These are phyloP conservation scores for Asobara japonica DNA, from an alignment of 1,140 invertebrate species.

Conservation along the genomic window DNA sequence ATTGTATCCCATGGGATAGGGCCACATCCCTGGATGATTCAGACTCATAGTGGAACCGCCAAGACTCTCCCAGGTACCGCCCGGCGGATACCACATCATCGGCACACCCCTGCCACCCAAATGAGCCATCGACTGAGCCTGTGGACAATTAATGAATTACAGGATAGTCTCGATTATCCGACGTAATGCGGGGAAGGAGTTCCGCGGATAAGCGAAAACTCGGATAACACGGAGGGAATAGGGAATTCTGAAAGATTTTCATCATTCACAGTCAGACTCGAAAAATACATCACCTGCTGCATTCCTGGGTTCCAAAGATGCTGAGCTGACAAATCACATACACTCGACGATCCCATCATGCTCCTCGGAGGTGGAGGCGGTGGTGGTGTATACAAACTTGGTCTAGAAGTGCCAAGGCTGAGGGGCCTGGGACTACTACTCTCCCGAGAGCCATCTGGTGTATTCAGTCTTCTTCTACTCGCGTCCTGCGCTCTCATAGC, in stretches of 20 bases:
- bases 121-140: slow-evolving; percentile 62
- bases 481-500: slow-evolving; percentile 67
- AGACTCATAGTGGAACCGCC: slow-evolving; percentile 61
- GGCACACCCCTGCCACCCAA: slow-evolving; percentile 48
- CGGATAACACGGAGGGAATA: no score
- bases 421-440: slow-evolving; percentile 1
- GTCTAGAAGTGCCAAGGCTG: slow-evolving; percentile 41
- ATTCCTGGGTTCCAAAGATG: slow-evolving; percentile 59
- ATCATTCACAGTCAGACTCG: background rate
- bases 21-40: slow-evolving; percentile 49
- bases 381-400: slow-evolving; percentile 48
- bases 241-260: background rate
- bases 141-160: slow-evolving; percentile 29
- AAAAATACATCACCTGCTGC: slow-evolving; percentile 55
- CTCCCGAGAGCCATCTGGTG: slow-evolving; percentile 41
- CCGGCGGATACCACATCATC: slow-evolving; percentile 64
- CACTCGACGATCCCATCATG: slow-evolving; percentile 61
- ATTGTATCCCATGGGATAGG: background rate
- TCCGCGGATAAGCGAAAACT: no score
- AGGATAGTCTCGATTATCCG: background rate
- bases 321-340: slow-evolving; percentile 57
- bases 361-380: slow-evolving; percentile 45
- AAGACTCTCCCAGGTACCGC: slow-evolving; percentile 55
- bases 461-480: slow-evolving; percentile 51
- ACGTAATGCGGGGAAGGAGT: no score